Base-by-base conservation (phyloP, 2,797 vertebrate species). In the Argyrosomus regius region DNA sequence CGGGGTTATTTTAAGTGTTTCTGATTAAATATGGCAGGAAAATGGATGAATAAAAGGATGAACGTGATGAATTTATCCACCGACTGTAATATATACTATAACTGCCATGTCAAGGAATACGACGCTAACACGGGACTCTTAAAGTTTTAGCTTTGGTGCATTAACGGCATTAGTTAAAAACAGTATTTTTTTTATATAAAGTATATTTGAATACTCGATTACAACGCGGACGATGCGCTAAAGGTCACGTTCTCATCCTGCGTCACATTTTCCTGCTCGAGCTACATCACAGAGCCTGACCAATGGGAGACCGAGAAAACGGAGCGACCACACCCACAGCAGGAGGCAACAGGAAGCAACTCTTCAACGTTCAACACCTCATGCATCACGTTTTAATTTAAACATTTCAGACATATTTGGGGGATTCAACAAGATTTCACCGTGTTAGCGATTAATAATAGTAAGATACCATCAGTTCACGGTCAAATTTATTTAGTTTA, bases 191-290 rank as follows among this genome's bases (percentile, higher is more conserved):
- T 35, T 5, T 31, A 6, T 8, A 35, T 35, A 35, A 35, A 35
- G 35, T 35, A 35, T 9, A 31, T 31, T 31, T 31, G 31, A 31
- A 31, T 31, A 31, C 31, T 31, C 0, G 31, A 35, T 49, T 48
- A 59, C 22, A 43, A 5, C 17, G 72, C 68, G 60, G 81, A 67
- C 81, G 82, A 95, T 91, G 94, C 89, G 85, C 65, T 39, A 85
- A 31, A 90, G 86, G 83, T 94, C 94, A 95, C 93, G 94, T 94
- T 88, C 91, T 48, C 87, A 82, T 93, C 89, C 91, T 96, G 95
- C 95, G 95, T 96, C 95, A 95, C 92, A 91, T 92, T 93, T 94
- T 94, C 91, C 89, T 83, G 70, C 43, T 67, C 56, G 1, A 0
- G 0, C 56, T 13, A 59, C 80, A 20, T 89, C 81, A 82, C 67